Conservation (phyloP, 2,113 vertebrate genomes). For the Urocolius indicus region DNA sequence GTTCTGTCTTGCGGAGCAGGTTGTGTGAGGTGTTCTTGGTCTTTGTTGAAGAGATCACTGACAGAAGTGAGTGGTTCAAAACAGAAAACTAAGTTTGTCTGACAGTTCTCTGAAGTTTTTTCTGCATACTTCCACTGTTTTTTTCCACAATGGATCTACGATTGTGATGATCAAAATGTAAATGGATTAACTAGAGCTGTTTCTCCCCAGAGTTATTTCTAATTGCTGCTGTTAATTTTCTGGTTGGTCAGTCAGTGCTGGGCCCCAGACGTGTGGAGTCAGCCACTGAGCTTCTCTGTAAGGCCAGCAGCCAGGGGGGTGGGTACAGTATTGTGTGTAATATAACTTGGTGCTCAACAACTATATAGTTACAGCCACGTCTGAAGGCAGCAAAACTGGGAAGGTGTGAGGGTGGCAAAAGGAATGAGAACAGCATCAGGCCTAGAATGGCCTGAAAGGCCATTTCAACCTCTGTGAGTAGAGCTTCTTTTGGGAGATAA, state of each 20-base stretch:
- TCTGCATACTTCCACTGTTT: neutral
- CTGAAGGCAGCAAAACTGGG: neutral
- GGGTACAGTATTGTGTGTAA: fast-evolving
- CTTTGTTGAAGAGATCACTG: neutral
- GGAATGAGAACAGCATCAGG: fast-evolving
- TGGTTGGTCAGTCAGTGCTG: fast-evolving
- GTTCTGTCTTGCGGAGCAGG: neutral
- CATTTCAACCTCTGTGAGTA: fast-evolving
- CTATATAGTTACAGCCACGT: fast-evolving
- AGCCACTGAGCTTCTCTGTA: fast-evolving
- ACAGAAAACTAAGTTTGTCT: neutral
- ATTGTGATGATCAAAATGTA: neutral
- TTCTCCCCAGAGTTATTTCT: neutral
- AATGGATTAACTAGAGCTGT: neutral
- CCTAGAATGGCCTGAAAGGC: neutral
- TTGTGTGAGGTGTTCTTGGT: neutral
- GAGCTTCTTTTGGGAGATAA: neutral
- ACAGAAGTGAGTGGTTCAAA: fast-evolving
- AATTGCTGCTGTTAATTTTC: fast-evolving
- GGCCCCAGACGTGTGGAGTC: fast-evolving
- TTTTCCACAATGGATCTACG: neutral
- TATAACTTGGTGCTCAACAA: fast-evolving
- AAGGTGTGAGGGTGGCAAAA: neutral
- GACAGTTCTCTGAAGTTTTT: neutral
- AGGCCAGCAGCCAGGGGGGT: fast-evolving